Base-by-base conservation (phyloP, 2,113 vertebrate genomes). In the Genyomyrus donnyi region DNA sequence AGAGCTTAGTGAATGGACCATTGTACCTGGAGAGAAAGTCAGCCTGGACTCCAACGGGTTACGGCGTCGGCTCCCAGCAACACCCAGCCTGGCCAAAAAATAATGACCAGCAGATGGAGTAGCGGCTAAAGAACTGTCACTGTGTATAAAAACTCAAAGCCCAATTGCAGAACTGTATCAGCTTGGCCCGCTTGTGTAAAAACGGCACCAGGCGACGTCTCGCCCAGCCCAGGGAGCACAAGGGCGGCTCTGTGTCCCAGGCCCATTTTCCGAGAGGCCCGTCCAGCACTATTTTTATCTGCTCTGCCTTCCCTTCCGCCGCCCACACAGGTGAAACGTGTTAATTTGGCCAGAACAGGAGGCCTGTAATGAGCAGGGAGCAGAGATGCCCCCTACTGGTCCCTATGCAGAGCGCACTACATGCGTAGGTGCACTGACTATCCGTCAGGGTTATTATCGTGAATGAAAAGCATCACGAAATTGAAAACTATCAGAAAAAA, bases 11-110 rank as follows among this genome's bases (percentile, higher is more conserved):
- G 58, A 91, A 90, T 90, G 90, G 49, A 46, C 88, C 83, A 83
- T 91, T 91, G 88, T 91, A 66, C 85, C 53, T 85, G 39, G 24
- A 58, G 11, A 90, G 58, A 90, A 87, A n/a, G 2, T 52, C 53
- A 46, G 50, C 21, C 58, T 39, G 42, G 42, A 58, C 85, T 77
- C 9, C 62, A 70, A 24, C 27, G 5, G 85, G 50, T 87, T 50
- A 87, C 8, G 2, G 53, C 35, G 50, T 31, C 27, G 15, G 15
- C n/a, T 52, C 46, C 2, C 46, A 35, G 15, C 2, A 27, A 50
- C 21, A 74, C n/a, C 9, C 48, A 85, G 8, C 83, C 35, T n/a
- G 45, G 83, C 83, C 83, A 46, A 48, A 85, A 83, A 6, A 83
- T 10, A 45, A 42, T 24, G 15, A 45, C 42, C 77, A 45, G 31